A percentile compares a stretch with the other conserved stretches of the same genome.
Conservation (phyloP, 2,113 vertebrate species). For the Mesitornis unicolor region DNA sequence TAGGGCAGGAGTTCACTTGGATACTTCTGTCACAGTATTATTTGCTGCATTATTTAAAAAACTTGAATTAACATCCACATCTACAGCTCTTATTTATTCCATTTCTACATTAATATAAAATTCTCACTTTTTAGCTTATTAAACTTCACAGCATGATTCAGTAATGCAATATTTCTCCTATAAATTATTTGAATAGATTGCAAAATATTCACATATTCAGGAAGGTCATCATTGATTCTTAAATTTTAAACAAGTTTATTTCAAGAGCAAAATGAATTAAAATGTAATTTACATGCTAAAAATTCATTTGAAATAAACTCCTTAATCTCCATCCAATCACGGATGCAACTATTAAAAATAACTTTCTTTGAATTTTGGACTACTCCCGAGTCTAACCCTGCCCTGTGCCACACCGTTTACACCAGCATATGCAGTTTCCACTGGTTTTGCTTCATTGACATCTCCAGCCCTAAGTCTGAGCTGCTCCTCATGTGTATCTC, state of each 20-base stretch:
- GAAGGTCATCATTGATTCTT: background rate
- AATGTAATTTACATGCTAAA: background rate
- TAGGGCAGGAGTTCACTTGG: background rate
- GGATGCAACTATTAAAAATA: background rate
- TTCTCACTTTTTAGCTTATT: background rate
- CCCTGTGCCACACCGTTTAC: background rate
- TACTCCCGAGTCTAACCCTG: fast-evolving
- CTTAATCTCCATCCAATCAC: background rate
- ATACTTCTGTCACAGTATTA: background rate
- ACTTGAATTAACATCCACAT: background rate
- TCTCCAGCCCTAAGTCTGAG: background rate
- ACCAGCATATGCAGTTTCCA: background rate
- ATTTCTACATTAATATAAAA: background rate
- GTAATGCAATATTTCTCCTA: background rate
- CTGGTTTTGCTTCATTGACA: background rate
- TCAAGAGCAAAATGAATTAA: background rate
- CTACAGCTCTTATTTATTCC: background rate
- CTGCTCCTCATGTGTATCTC: background rate
- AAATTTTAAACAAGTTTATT: background rate
- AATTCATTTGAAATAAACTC: background rate
- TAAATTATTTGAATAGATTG: background rate
- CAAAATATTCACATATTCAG: background rate
- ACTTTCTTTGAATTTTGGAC: background rate
- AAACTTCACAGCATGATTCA: background rate
- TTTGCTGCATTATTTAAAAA: background rate